Conservation (phyloP, 2,888 invertebrate species). For the Epinotia ramella region DNA sequence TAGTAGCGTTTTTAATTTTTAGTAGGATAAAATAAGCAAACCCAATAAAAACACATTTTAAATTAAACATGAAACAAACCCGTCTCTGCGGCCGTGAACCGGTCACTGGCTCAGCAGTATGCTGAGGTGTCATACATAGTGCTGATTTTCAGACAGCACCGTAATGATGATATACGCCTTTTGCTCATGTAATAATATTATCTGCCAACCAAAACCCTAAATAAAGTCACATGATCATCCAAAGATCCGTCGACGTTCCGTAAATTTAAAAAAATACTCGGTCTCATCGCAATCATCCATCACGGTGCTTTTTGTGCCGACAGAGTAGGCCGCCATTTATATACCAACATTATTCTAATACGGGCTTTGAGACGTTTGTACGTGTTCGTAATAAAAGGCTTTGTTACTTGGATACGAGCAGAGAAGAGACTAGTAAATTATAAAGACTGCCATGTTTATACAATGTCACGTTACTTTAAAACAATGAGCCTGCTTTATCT, state of each 20-base stretch:
- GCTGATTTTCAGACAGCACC: too few relatives aligned
- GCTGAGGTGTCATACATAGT: too few relatives aligned
- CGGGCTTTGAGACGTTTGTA: background rate
- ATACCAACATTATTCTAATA: slow-evolving; percentile 24
- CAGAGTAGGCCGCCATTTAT: slow-evolving; percentile 18
- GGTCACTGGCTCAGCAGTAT: too few relatives aligned
- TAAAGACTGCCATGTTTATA: background rate
- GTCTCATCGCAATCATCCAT: slow-evolving; percentile 25
- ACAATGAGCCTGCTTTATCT: too few relatives aligned
- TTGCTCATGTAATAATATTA: background rate
- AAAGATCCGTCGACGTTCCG: slow-evolving; percentile 25
- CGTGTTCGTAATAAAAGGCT: background rate
- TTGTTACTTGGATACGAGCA: background rate
- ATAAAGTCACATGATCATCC: slow-evolving; percentile 21
- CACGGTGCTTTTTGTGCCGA: slow-evolving; percentile 22
- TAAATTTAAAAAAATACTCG: slow-evolving; percentile 30
- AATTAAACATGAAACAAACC: too few relatives aligned
- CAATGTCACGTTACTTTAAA: too few relatives aligned
- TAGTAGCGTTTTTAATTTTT: too few relatives aligned
- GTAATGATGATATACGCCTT: too few relatives aligned
- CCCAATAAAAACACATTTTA: too few relatives aligned
- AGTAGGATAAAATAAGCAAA: too few relatives aligned
- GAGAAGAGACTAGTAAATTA: too few relatives aligned
- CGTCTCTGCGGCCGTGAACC: too few relatives aligned
- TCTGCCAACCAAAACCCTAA: background rate